Base-by-base conservation (phyloP, 2,888 invertebrate genomes). In the Gymnosoma rotundatum region DNA sequence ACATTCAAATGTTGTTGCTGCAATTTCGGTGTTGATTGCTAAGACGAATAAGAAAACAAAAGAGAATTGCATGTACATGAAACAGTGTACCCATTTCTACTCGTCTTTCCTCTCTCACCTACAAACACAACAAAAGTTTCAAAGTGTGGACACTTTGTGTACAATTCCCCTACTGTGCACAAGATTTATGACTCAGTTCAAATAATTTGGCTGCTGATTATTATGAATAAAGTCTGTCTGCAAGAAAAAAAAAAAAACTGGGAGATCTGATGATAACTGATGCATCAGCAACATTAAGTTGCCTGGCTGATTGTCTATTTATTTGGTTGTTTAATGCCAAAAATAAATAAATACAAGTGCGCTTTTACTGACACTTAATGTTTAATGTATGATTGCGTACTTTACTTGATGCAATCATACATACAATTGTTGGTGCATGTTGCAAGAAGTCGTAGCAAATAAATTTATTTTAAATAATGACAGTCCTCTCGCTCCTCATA, bases 191-290 rank as follows among this genome's bases (percentile, higher is more conserved):
- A 36, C 52, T 45, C 20, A 20, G 50, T 42, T 58, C 75, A 75
- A 75, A 70, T 58, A 64, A 32, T 64, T 81, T 81, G 70, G 58
- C 66, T 48, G 66, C 45, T 78, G n/a, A 67, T 58, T 52, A 12
- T 20, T 38, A 38, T 38, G 18, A 50, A 67, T 60, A 25, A 66
- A 58, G 54, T 36, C 54, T 69, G 4, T 36, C 18, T n/a, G 52
- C 14, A 36, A 14, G 12, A 2, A 64, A 9, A 12, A 12, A 38
- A 10, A 42, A 12, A 42, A 12, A 2, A 6, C 2, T 42, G 10
- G 12, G 45, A 21, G 42, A 16, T 25, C 42, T 16, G 36, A 3
- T 36, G 58, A 25, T 60, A 66, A 18, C 42, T 48, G 50, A 56
- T 45, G 36, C 56, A 63, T 61, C n/a, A 45, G 36, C 21, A n/a